Evolutionary conservation across 2,113 vertebrate species (phyloP).

Genomic region (Benitochromis conjunctus): DNA sequence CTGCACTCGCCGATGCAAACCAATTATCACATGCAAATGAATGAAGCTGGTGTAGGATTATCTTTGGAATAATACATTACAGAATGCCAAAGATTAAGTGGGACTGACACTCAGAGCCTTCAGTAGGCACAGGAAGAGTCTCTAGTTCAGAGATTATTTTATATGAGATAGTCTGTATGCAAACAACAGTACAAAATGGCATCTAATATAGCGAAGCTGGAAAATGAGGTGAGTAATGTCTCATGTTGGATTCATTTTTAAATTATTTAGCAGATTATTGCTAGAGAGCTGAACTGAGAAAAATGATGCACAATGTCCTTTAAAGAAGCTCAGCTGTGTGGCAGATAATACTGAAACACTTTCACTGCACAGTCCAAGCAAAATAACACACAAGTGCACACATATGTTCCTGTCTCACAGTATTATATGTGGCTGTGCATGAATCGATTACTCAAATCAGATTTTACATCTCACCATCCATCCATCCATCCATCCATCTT

Average conservation of each 20-base stretch:
- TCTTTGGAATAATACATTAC: conserved; percentile 30
- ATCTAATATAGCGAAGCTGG: not conserved
- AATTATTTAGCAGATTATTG: conserved; percentile 1
- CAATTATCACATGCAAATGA: conserved; percentile 67
- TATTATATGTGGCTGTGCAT: too few species aligned
- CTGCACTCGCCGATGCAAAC: conserved; percentile 23
- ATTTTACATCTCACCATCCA: too few species aligned
- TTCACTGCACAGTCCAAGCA: not conserved
- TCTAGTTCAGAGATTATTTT: conserved; percentile 34
- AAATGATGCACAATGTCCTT: not conserved
- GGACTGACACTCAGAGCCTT: conserved; percentile 23
- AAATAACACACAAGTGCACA: too few species aligned
- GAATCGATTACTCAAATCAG: too few species aligned
- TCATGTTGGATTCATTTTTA: conserved; percentile 5
- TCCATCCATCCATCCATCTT: too few species aligned
- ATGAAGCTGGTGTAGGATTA: conserved; percentile 40
- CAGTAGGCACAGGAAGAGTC: not conserved
- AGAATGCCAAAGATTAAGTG: conserved; percentile 43
- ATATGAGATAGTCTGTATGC: conserved; percentile 34
- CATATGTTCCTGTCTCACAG: not conserved
- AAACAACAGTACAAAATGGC: conserved; percentile 31
- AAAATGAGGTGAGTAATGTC: conserved; percentile 1
- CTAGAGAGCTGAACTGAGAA: not conserved
- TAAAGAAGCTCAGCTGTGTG: not conserved
- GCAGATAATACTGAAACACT: not conserved